Percentiles rank a stretch among this genome's conserved stretches.
These are phyloP conservation scores for Asteroscopus sphinx DNA, from an alignment of 2,888 invertebrate species.

Conservation along the genomic window DNA sequence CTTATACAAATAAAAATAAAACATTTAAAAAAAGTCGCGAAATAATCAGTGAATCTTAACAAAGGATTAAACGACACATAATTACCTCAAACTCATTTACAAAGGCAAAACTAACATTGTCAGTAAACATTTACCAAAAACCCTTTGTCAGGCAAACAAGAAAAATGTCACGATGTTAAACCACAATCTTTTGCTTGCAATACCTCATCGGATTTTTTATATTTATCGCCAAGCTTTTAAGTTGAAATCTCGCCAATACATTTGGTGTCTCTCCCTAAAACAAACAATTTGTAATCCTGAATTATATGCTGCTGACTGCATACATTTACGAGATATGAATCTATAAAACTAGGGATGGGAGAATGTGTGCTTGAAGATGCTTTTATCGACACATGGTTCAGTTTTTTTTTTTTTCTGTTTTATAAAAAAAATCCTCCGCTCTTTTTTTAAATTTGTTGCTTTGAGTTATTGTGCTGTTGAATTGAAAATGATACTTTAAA, in stretches of 20 bases:
- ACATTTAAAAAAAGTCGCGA: constrained; percentile 25
- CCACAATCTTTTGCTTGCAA: constrained; percentile 75
- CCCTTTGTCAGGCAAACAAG: constrained; percentile 81
- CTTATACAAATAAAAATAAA: constrained; percentile 15
- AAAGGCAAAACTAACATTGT: constrained; percentile 74
- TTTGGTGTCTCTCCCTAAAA: constrained; percentile 87
- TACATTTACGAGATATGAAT: constrained; percentile 89
- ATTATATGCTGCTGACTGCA: constrained; percentile 89
- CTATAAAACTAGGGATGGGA: constrained; percentile 81
- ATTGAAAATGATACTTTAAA: too few species aligned
- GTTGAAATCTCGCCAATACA: constrained; percentile 87
- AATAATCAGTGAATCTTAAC: constrained; percentile 50
- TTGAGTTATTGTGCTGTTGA: too few species aligned
- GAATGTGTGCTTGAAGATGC: constrained; percentile 52
- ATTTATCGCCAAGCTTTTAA: constrained; percentile 88
- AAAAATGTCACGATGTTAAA: constrained; percentile 71
- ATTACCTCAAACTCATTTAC: constrained; percentile 82
- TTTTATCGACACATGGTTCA: constrained; percentile 28
- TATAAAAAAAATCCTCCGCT: background rate
- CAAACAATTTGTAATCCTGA: constrained; percentile 90
- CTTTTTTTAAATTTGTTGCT: too few species aligned
- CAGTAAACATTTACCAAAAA: constrained; percentile 74
- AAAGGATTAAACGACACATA: constrained; percentile 69
- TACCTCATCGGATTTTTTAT: constrained; percentile 80
- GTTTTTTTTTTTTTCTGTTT: background rate